Conservation (phyloP, 2,888 invertebrate species). For the Scelioninae gen. 2 region DNA sequence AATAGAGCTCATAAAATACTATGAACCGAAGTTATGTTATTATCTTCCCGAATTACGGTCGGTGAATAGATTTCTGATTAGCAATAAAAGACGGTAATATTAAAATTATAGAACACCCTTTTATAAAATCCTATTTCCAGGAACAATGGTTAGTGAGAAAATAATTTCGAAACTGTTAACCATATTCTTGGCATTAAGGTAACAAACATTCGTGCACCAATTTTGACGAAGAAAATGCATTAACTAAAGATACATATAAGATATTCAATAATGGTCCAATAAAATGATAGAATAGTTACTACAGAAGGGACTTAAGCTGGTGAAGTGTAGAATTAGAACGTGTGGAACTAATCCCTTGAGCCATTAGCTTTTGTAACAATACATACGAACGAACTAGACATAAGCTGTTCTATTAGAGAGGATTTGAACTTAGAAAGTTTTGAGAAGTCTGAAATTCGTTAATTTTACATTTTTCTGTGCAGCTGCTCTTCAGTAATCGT, state of each 20-base stretch:
- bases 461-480: not conserved
- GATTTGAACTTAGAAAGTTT: conserved; percentile 18
- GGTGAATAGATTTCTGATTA: conserved; percentile 1
- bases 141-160: not conserved
- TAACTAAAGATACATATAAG: not conserved
- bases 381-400: conserved; percentile 10
- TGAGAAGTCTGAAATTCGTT: conserved; percentile 8
- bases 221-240: not conserved
- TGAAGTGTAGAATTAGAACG: conserved; percentile 18
- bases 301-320: conserved; percentile 21
- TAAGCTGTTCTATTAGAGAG: conserved; percentile 25
- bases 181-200: not conserved
- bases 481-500: not conserved
- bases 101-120: not conserved
- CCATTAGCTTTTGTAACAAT: conserved; percentile 26
- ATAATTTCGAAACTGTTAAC: not conserved
- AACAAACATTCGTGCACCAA: not conserved
- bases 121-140: not conserved
- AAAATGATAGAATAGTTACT: conserved; percentile 14
- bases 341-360: conserved; percentile 23
- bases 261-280: conserved; percentile 2
- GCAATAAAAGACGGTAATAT: not conserved
- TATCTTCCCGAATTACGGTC: not conserved
- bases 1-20: conserved; percentile 4
- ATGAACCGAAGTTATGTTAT: not conserved